A percentile compares a stretch with the other conserved stretches of the same genome.
phyloP scores from a whole-genome alignment of 1,140 invertebrate species.

The Euwallacea similis region DNA sequence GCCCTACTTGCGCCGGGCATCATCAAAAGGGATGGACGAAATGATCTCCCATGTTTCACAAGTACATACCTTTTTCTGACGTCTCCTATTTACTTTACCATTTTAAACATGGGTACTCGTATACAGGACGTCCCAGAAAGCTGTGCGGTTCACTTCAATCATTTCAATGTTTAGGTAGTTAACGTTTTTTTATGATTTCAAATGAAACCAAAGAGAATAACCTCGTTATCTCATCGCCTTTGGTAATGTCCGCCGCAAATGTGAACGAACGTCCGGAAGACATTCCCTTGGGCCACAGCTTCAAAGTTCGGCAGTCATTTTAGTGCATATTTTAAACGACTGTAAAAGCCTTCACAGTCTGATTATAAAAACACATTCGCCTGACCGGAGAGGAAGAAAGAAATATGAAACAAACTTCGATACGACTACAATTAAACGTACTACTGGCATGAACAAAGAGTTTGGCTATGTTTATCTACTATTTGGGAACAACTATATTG shows the following conservation, averaged over 20 bases:
- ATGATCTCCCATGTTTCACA: too few species aligned
- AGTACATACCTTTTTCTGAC: too few species aligned
- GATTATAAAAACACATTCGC: background rate
- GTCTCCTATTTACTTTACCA: too few species aligned
- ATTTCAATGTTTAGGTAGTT: too few species aligned
- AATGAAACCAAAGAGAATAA: too few species aligned
- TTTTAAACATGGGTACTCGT: too few species aligned
- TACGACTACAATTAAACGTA: conserved; percentile 45
- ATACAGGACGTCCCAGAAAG: too few species aligned
- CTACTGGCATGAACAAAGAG: conserved; percentile 49
- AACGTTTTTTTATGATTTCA: too few species aligned
- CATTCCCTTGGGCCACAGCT: background rate
- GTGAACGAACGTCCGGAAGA: background rate
- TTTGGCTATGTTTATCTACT: conserved; percentile 45
- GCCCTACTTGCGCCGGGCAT: too few species aligned
- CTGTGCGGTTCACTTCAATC: too few species aligned
- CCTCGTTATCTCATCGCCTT: background rate
- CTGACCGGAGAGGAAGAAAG: background rate
- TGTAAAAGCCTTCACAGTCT: background rate
- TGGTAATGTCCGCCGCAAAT: background rate
- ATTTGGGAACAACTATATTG: conserved; percentile 36
- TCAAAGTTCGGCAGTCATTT: background rate
- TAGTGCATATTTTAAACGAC: background rate
- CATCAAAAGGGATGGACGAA: too few species aligned
- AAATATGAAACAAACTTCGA: conserved; percentile 8